phyloP scores from a whole-genome alignment of 2,797 vertebrate species.

The Squalus acanthias region DNA sequence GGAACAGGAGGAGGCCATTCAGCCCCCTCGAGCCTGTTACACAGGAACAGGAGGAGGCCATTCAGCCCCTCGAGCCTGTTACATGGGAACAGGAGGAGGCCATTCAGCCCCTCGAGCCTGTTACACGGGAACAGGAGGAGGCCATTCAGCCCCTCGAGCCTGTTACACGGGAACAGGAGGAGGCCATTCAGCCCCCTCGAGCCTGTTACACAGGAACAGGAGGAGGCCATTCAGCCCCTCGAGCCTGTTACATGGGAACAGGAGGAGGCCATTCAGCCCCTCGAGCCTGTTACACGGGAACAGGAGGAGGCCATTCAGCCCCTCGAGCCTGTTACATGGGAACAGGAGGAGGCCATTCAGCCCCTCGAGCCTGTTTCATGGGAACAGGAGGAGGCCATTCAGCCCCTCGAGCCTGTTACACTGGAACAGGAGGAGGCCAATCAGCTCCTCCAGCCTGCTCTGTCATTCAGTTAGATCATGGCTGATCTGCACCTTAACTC shows the following conservation, averaged over 20 bases:
- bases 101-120: neutral
- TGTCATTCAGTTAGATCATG: neutral
- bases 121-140: neutral
- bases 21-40: neutral
- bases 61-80: neutral
- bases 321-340: neutral
- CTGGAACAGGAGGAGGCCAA: neutral
- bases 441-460: neutral
- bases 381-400: neutral
- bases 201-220: neutral
- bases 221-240: neutral
- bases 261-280: neutral
- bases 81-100: neutral
- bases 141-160: neutral
- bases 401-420: neutral
- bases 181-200: neutral
- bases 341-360: neutral
- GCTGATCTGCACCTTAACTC: neutral
- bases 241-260: neutral
- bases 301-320: neutral
- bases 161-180: neutral
- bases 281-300: neutral
- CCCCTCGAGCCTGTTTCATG: neutral
- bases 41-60: neutral
- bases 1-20: neutral